Evolutionary conservation across 2,888 invertebrate species (phyloP).

Genomic region (Metallyticus violacea): DNA sequence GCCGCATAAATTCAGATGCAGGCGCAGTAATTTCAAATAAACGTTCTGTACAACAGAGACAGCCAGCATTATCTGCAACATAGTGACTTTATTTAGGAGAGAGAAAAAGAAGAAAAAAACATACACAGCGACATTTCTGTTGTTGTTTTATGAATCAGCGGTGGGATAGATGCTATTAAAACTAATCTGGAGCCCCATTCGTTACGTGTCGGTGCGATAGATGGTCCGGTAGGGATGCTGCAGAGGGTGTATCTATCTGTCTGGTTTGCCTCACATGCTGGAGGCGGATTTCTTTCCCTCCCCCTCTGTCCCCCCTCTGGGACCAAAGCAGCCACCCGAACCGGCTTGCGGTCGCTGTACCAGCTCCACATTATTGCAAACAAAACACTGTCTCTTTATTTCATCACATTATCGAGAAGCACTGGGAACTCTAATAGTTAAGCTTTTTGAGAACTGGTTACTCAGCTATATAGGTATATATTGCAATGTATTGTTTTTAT

Average conservation of each 20-base stretch:
- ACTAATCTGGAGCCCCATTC: constrained; percentile 30
- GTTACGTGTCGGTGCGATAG: constrained; percentile 19
- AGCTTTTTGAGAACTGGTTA: no score
- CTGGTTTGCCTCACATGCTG: not conserved
- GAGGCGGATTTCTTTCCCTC: not conserved
- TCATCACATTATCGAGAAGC: not conserved
- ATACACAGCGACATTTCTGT: not conserved
- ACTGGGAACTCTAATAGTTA: no score
- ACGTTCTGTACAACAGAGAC: not conserved
- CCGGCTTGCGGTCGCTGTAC: not conserved
- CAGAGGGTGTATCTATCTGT: not conserved
- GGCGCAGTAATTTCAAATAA: not conserved
- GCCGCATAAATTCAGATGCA: not conserved
- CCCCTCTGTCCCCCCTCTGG: not conserved
- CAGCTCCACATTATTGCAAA: not conserved
- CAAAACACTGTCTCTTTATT: not conserved
- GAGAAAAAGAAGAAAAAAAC: not conserved
- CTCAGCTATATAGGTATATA: no score
- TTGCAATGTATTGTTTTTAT: no score
- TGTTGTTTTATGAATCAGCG: constrained; percentile 18
- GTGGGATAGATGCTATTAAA: constrained; percentile 22
- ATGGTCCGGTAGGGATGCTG: not conserved
- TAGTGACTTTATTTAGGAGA: not conserved
- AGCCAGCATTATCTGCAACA: not conserved
- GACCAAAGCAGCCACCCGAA: not conserved